phyloP scores from a whole-genome alignment of 2,888 invertebrate genomes.

The Pseudanteris insignis region DNA sequence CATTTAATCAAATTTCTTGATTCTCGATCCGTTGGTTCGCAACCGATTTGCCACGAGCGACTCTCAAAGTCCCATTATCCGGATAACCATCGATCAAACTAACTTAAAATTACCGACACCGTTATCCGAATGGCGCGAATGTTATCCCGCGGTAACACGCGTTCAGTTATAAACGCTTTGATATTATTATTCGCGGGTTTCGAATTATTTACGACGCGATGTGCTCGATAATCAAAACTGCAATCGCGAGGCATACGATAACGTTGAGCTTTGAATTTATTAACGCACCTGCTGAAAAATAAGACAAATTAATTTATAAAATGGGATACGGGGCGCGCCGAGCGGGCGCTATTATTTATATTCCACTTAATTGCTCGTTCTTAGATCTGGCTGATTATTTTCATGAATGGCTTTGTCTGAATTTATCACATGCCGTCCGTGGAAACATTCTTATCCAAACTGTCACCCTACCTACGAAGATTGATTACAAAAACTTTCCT shows the following conservation, averaged over 20 bases:
- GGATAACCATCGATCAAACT: constrained; percentile 47
- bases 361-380: constrained; percentile 17
- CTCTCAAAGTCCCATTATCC: constrained; percentile 50
- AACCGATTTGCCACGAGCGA: constrained; percentile 39
- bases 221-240: constrained; percentile 8
- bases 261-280: constrained; percentile 11
- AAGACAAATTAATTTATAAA: constrained; percentile 20
- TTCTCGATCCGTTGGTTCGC: constrained; percentile 49
- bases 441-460: constrained; percentile 42
- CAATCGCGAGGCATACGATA: constrained; percentile 1
- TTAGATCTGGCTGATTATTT: constrained; percentile 32
- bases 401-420: constrained; percentile 31
- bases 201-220: constrained; percentile 4
- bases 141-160: constrained; percentile 8
- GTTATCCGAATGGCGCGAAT: constrained; percentile 9
- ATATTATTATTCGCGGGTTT: constrained; percentile 20
- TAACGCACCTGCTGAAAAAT: constrained; percentile 8
- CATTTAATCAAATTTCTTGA: constrained; percentile 56
- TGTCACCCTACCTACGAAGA: constrained; percentile 38
- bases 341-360: constrained; percentile 17
- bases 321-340: constrained; percentile 5
- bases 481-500: constrained; percentile 48
- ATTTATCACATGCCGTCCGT: constrained; percentile 31
- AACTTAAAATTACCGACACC: constrained; percentile 41
- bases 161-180: constrained; percentile 20